Base-by-base conservation (phyloP, 2,888 invertebrate species). In the Margaritifera margaritifera region DNA sequence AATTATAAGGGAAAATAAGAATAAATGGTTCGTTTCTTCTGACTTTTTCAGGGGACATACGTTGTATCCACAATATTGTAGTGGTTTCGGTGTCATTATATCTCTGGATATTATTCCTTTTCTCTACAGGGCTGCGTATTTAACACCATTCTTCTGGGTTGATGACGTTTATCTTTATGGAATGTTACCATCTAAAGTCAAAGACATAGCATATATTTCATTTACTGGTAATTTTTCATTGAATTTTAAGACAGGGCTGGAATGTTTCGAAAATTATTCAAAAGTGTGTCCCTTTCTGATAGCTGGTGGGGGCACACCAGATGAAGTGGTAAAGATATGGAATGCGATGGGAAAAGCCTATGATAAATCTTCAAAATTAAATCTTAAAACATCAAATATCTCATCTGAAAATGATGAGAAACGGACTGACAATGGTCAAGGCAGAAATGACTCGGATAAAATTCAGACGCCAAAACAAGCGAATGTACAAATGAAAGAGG, bases 61-160 rank as follows among this genome's bases (percentile, higher is more conserved):
- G 61, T 72, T 58, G 53, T 76, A 74, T 51, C 76, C 76, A 1
- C 42, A 67, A 42, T 76, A 76, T 59, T 76, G 76, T 61, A 73
- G 71, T n/a, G 76, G 76, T 18, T 76, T 76, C 56, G 64, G 69
- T 62, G 76, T 76, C 3, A 61, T 76, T 27, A 62, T 76, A 6
- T 64, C 76, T 24, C 71, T 69, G 66, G 76, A 76, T 66, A 62
- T 66, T 55, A 74, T 76, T 22, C 76, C 73, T 8, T 71, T 67
- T 56, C 68, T 76, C 58, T 74, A 66, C 65, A 67, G 64, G 58
- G 56, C 76, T n/a, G 69, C 76, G 25, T 50, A 60, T 6, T 27
- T 69, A 42, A 76, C 76, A n/a, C 76, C 76, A 65, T 76, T 76
- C 66, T 71, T 76, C 69, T 76, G n/a, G n/a, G n/a, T n/a, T n/a